phyloP scores from a whole-genome alignment of 2,888 invertebrate species.

The Drosophila multiciliata region DNA sequence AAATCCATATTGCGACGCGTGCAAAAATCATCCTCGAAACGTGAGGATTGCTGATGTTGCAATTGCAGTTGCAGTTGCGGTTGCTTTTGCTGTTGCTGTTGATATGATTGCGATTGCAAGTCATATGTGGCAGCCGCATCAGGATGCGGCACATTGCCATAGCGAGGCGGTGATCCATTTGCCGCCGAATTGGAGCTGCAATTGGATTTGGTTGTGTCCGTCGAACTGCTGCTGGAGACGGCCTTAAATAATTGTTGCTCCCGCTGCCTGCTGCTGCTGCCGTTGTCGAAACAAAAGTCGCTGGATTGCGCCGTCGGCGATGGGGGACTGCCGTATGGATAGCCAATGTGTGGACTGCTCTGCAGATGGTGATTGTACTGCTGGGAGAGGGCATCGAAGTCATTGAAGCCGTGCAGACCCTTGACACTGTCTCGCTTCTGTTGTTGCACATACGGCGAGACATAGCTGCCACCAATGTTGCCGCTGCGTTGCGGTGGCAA shows the following conservation, averaged over 20 bases:
- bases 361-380: constrained; percentile 83
- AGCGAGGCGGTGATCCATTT: constrained; percentile 53
- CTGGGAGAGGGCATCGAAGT: constrained; percentile 84
- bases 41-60: constrained; percentile 54
- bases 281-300: constrained; percentile 80
- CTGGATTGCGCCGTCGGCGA: constrained; percentile 82
- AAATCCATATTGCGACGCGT: constrained; percentile 75
- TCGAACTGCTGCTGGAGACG: constrained; percentile 34
- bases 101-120: constrained; percentile 12
- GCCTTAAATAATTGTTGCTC: constrained; percentile 37
- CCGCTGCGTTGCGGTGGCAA: constrained; percentile 39
- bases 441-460: constrained; percentile 80
- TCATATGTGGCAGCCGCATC: constrained; percentile 21
- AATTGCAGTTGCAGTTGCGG: constrained; percentile 5
- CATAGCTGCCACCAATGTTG: constrained; percentile 42
- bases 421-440: constrained; percentile 82
- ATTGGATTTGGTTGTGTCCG: constrained; percentile 56
- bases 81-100: not conserved
- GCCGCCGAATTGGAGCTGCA: constrained; percentile 46
- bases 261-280: constrained; percentile 29
- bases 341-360: constrained; percentile 83
- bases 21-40: constrained; percentile 84
- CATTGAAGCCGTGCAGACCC: constrained; percentile 84
- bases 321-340: constrained; percentile 84
- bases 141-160: constrained; percentile 33